Conservation (phyloP, 92 coral and sea anemone species). For the Porites cylindrica region DNA sequence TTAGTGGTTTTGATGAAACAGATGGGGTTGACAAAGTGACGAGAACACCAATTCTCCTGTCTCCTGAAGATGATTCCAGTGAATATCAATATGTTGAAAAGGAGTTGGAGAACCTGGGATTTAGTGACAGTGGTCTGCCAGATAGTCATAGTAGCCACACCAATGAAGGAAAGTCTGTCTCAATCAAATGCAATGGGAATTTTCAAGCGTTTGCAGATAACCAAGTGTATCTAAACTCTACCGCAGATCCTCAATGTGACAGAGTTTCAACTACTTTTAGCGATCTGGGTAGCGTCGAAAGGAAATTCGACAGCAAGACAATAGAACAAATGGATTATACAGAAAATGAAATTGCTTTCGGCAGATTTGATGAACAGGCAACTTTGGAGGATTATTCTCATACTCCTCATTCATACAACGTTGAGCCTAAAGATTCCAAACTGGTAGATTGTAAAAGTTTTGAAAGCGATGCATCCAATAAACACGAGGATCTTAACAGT, state of each 20-base stretch:
- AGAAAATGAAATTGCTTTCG: not conserved
- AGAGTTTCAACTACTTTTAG: not conserved
- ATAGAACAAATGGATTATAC: not conserved
- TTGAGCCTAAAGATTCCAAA: not conserved
- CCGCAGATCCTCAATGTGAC: not conserved
- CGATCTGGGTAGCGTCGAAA: not conserved
- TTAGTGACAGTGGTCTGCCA: not conserved
- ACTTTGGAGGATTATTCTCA: not conserved
- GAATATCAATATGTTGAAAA: not conserved
- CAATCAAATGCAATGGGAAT: not conserved
- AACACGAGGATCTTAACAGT: not conserved
- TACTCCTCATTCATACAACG: not conserved
- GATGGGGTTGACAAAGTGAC: not conserved
- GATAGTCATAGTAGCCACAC: not conserved
- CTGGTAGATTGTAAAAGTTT: not conserved
- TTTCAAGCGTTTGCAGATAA: not conserved
- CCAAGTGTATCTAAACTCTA: not conserved
- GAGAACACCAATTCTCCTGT: not conserved
- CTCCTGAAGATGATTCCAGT: not conserved
- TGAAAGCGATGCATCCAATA: not conserved
- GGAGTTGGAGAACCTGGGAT: not conserved
- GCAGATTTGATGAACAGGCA: not conserved
- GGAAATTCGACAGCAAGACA: not conserved
- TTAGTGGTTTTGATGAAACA: not conserved
- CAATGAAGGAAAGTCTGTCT: not conserved